Evolutionary conservation across 2,888 invertebrate genomes (phyloP), one percentile per base, ranked within the genome.

Genomic region (Ceratothoa steindachneri): DNA sequence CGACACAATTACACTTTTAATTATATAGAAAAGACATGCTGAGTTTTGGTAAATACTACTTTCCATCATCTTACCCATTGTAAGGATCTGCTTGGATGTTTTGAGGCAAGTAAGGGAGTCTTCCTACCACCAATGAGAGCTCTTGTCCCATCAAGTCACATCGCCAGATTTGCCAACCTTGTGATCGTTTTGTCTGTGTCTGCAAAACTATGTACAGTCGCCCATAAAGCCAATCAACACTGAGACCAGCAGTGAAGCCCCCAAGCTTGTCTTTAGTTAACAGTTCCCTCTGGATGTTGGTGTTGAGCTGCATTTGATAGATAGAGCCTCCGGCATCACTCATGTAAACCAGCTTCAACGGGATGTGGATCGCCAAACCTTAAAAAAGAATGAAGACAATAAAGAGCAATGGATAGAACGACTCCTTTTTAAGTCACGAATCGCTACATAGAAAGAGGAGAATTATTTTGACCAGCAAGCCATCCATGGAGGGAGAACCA

Each of bases 61-160:
- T n/a, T n/a, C n/a, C n/a, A n/a, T n/a, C n/a, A n/a, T 83, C 86
- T 85, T 84, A 91, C 88, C 96, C 97, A 84, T 96, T 96, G 82
- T 92, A 90, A 31, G 97, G 93, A 86, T 97, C 97, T 0, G 95
- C 92, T 85, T 93, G 91, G 81, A 97, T 88, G 82, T 93, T 92
- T 72, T 89, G 87, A 0, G 95, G 92, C 81, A 89, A 88, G 3
- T 88, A 87, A 69, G 87, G 87, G 72, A 94, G 87, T 0, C 90
- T 90, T 12, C 90, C 89, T 74, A 90, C 85, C 0, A 92, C 90
- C 0, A 91, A 88, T 7, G 89, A 88, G 77, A 91, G 86, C 72
- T 89, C 88, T 80, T 87, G 87, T 0, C 93, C 93, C 82, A 91
- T 89, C 52, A 93, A 87, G 82, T 90, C 89, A 82, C 91, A 92